Base-by-base conservation (phyloP, 2,113 vertebrate species). In the Gymnobelideus leadbeateri region DNA sequence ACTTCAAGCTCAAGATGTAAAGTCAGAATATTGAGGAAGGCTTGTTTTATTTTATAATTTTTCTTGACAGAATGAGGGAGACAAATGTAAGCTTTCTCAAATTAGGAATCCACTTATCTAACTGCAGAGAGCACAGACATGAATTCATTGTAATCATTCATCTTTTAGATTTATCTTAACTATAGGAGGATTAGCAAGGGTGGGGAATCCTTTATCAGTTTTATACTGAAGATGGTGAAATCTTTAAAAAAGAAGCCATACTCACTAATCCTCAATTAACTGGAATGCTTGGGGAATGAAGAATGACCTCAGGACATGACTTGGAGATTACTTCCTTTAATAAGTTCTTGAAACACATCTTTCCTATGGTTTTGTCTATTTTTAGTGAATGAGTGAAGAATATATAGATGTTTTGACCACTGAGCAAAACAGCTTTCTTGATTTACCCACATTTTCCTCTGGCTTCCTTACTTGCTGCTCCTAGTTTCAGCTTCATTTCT, bases 81-180 rank as follows among this genome's bases (percentile, higher is more conserved):
- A 94, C 19, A 84, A 95, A 90, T 37, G 23, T 54, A 12, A 28
- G 21, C 12, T 92, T 92, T 92, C 54, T 95, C 57, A 50, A 93
- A 28, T 21, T 57, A 47, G 25, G 46, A 68, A 49, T 37, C 46
- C n/a, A 43, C 47, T 49, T 90, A 68, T 26, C 1, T 50, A 8
- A 51, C 55, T 43, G 26, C 14, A 4, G 93, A 49, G 89, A 46
- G 55, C 43, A 2, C 16, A 11, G 0, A 0, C 51, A 26, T 50
- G 24, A 43, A 84, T 84, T 84, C n/a, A 84, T 43, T 23, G 47
- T 2, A 51, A 0, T 2, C 31, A 8, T 23, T 47, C 7, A 0
- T 28, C 9, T n/a, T 93, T n/a, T 23, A 23, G 10, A 51, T 55
- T 8, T 26, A 19, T 43, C 0, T 77, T 89, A 68, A 50, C 55